These are phyloP conservation scores for Aethes cnicana DNA, from an alignment of 2,888 invertebrate species.

Conservation along the genomic window DNA sequence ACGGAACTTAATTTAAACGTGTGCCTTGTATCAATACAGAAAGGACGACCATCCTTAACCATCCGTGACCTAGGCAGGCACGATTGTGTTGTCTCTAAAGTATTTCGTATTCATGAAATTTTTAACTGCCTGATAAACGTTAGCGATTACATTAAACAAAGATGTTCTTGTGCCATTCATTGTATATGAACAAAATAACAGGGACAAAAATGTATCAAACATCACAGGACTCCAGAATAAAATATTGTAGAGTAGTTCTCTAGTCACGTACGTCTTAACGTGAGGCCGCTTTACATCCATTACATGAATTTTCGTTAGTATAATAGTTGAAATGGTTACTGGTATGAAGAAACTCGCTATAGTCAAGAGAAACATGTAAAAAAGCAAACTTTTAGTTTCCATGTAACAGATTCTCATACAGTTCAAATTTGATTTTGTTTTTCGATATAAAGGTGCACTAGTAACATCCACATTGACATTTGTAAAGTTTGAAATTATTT, in stretches of 20 bases:
- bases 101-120: slow-evolving; percentile 71
- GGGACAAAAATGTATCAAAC: slow-evolving; percentile 70
- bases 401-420: slow-evolving; percentile 68
- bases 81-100: slow-evolving; percentile 63
- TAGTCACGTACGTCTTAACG: slow-evolving; percentile 60
- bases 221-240: slow-evolving; percentile 75
- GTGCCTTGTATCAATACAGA: no score
- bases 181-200: slow-evolving; percentile 65
- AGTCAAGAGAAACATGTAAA: slow-evolving; percentile 64
- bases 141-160: slow-evolving; percentile 68
- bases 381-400: slow-evolving; percentile 60
- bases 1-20: no score
- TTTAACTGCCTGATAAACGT: slow-evolving; percentile 70
- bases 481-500: slow-evolving; percentile 54
- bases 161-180: slow-evolving; percentile 62
- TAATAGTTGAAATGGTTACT: slow-evolving; percentile 65
- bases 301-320: slow-evolving; percentile 67
- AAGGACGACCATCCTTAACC: no score
- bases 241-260: slow-evolving; percentile 69
- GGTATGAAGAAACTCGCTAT: slow-evolving; percentile 71
- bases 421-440: slow-evolving; percentile 47
- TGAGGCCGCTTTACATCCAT: slow-evolving; percentile 58
- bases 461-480: slow-evolving; percentile 52
- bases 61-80: slow-evolving; percentile 40
- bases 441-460: slow-evolving; percentile 45